phyloP scores from a whole-genome alignment of 1,140 invertebrate genomes.

The Colletes latitarsis region DNA sequence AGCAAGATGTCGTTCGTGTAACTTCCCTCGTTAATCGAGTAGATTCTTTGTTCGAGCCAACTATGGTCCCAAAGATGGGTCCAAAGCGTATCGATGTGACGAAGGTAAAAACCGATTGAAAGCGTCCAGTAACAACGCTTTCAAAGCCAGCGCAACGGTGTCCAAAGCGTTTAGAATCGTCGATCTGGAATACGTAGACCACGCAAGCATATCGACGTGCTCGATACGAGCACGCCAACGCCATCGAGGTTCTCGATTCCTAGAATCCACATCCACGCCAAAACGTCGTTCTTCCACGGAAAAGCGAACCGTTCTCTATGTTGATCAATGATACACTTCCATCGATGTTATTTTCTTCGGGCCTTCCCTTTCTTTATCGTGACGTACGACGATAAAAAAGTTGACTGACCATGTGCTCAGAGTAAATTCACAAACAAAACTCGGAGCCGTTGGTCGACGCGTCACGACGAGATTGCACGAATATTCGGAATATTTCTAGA shows the following conservation, averaged over 20 bases:
- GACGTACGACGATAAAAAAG: background rate
- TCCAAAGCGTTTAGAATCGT: background rate
- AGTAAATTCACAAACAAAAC: constrained; percentile 5
- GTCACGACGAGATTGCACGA: constrained; percentile 1
- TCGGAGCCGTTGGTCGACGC: background rate
- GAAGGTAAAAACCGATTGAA: background rate
- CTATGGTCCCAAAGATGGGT: too few species aligned
- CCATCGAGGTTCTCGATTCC: background rate
- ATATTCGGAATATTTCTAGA: constrained; percentile 27
- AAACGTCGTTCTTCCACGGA: background rate
- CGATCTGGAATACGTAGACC: constrained; percentile 8
- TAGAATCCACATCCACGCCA: constrained; percentile 8
- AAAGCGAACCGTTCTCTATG: background rate
- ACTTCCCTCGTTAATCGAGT: too few species aligned
- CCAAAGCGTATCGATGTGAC: background rate
- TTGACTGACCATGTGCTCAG: background rate
- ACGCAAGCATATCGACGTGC: background rate
- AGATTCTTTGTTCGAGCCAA: too few species aligned
- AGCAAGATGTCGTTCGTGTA: too few species aligned
- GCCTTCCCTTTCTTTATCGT: background rate
- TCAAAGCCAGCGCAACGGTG: background rate
- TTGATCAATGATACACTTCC: background rate
- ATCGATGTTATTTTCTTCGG: background rate
- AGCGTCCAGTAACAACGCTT: background rate
- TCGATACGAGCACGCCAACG: constrained; percentile 16